phyloP scores from a whole-genome alignment of 2,888 invertebrate genomes.

The Miltochrista miniata region DNA sequence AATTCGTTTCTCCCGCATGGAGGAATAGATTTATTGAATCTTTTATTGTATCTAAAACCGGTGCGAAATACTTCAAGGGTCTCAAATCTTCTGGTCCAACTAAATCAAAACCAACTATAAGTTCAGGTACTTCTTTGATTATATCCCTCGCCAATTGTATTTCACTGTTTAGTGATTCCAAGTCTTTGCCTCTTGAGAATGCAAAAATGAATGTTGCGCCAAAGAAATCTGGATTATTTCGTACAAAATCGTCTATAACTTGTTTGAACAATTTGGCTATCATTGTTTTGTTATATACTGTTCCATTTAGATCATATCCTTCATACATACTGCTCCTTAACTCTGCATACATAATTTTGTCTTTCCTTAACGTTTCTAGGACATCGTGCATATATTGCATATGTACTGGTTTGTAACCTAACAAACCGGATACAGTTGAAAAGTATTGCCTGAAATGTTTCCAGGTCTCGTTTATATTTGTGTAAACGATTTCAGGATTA shows the following conservation, averaged over 20 bases:
- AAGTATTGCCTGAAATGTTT: conserved; percentile 82
- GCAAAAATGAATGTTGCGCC: conserved; percentile 89
- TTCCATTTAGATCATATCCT: conserved; percentile 87
- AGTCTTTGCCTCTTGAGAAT: conserved; percentile 72
- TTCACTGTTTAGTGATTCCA: conserved; percentile 65
- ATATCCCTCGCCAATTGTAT: conserved; percentile 63
- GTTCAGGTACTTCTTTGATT: conserved; percentile 82
- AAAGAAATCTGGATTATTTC: conserved; percentile 85
- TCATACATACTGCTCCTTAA: conserved; percentile 85
- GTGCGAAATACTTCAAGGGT: conserved; percentile 85
- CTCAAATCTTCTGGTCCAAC: conserved; percentile 91
- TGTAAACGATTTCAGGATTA: conserved; percentile 71
- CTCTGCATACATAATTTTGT: conserved; percentile 89
- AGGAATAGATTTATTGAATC: conserved; percentile 86
- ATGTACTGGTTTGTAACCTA: conserved; percentile 86
- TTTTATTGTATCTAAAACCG: conserved; percentile 77
- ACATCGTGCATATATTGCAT: conserved; percentile 86
- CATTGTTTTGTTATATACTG: conserved; percentile 76
- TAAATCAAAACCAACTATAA: conserved; percentile 91
- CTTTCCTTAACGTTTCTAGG: conserved; percentile 84
- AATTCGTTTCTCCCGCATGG: conserved; percentile 93
- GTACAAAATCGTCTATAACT: conserved; percentile 81
- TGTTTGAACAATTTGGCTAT: conserved; percentile 84
- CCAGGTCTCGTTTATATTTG: conserved; percentile 85
- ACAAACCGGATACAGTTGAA: conserved; percentile 71